These are phyloP conservation scores for Stenopsyche tienmushanensis DNA, from an alignment of 1,140 invertebrate species.

Conservation along the genomic window DNA sequence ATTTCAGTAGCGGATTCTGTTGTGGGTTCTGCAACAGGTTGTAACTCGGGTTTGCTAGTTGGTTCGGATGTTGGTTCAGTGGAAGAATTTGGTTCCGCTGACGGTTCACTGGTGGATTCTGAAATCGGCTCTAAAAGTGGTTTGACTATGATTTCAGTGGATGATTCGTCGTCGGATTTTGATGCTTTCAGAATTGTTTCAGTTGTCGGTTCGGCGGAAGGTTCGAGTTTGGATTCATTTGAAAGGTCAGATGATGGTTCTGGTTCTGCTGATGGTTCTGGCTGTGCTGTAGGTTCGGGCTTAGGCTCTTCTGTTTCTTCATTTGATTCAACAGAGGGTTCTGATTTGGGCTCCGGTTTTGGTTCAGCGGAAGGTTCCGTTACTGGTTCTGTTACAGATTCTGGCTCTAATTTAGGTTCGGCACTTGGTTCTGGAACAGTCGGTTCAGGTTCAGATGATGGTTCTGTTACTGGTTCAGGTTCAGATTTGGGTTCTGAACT, in stretches of 20 bases:
- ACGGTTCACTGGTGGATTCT: slow-evolving; percentile 38
- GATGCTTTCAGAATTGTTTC: slow-evolving; percentile 45
- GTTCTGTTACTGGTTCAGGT: slow-evolving; percentile 33
- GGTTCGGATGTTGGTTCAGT: slow-evolving; percentile 39
- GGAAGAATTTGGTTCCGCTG: slow-evolving; percentile 37
- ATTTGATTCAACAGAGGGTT: slow-evolving; percentile 42
- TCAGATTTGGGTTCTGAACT: slow-evolving; percentile 34
- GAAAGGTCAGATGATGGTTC: slow-evolving; percentile 25
- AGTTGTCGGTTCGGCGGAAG: slow-evolving; percentile 39
- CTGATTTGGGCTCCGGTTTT: slow-evolving; percentile 36
- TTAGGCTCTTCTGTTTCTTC: slow-evolving; percentile 44
- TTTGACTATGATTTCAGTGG: slow-evolving; percentile 40
- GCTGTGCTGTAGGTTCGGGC: slow-evolving; percentile 41
- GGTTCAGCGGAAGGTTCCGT: slow-evolving; percentile 45
- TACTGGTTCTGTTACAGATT: slow-evolving; percentile 43
- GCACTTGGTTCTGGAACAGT: slow-evolving; percentile 43
- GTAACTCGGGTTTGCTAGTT: slow-evolving; percentile 38
- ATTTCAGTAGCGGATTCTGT: slow-evolving; percentile 43
- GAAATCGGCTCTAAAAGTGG: slow-evolving; percentile 18
- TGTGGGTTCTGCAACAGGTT: slow-evolving; percentile 45
- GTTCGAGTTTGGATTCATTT: slow-evolving; percentile 37
- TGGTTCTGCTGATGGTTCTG: slow-evolving; percentile 42
- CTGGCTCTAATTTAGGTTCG: slow-evolving; percentile 45
- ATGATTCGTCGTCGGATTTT: slow-evolving; percentile 33
- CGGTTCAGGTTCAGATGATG: slow-evolving; percentile 38